Base-by-base conservation (phyloP, 2,113 vertebrate species). In the Macaca mulatta region DNA sequence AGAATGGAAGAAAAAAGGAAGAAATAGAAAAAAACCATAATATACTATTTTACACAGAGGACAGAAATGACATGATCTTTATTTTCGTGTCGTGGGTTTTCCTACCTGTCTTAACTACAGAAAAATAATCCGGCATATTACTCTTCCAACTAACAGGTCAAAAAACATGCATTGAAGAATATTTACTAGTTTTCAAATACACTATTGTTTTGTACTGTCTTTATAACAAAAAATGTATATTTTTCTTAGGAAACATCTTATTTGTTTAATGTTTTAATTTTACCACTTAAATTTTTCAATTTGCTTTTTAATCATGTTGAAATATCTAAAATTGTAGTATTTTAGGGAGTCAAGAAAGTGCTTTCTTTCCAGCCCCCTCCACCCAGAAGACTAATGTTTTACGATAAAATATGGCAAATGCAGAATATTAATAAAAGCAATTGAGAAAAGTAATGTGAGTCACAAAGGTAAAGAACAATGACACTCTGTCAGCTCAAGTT, bases 131-230 rank as follows among this genome's bases (percentile, higher is more conserved):
- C 35, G 57, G 52, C 8, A 85, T 85, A 69, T 59, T 57, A 59
- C 38, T 93, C 20, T 48, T 93, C 48, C 61, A 89, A 74, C 1
- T 90, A 94, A 9, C 18, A 93, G 20, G 38, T 30, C 40, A 40
- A 72, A 83, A 48, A 89, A 17, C 61, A 64, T 7, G 6, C 18
- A 48, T 72, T 55, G 43, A 82, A 96, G n/a, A 9, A 30, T 35
- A 43, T 61, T 78, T 83, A 57, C 38, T 95, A 38, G 32, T 70
- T 94, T 94, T 96, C 22, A 80, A 52, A 55, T 69, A 25, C 6
- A 59, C 1, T 10, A 5, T 83, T 74, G 69, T 57, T 74, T 38
- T 3, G 35, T 57, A 8, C 11, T 67, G 23, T 11, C 35, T 93
- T 77, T 90, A 0, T 82, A 64, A 86, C 52, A 14, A 81, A 74